A percentile compares a stretch with the other conserved stretches of the same genome.
These are phyloP conservation scores for Sciaenops ocellatus DNA, from an alignment of 2,797 vertebrate genomes.

Conservation along the genomic window DNA sequence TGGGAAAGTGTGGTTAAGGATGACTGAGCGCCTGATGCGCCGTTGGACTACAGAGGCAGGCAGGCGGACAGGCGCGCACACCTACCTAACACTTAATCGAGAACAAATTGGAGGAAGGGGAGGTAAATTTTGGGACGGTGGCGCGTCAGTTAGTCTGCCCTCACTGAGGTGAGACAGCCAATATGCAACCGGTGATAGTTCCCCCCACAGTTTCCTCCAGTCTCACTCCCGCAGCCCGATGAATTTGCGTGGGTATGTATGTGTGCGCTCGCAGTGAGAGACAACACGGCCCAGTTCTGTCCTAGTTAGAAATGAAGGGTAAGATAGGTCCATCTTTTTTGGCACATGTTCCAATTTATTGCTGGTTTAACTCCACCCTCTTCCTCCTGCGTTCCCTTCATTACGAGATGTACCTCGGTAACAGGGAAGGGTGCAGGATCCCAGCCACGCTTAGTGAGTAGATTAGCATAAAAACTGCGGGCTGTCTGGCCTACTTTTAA, in stretches of 20 bases:
- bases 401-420: slow-evolving; percentile 33
- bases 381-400: slow-evolving; percentile 8
- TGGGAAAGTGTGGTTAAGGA: slow-evolving; percentile 55
- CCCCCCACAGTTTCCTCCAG: slow-evolving; percentile 12
- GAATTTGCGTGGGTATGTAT: slow-evolving; percentile 5
- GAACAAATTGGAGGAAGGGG: slow-evolving; percentile 48
- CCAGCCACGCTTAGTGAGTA: slow-evolving; percentile 32
- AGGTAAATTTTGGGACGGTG: slow-evolving; percentile 3
- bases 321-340: slow-evolving; percentile 21
- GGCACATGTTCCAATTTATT: slow-evolving; percentile 36
- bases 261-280: background rate
- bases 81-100: slow-evolving; percentile 54
- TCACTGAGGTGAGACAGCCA: slow-evolving; percentile 66
- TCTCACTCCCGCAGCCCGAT: background rate
- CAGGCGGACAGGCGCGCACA: slow-evolving; percentile 13
- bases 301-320: slow-evolving; percentile 30
- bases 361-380: slow-evolving; percentile 16
- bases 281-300: slow-evolving; percentile 52
- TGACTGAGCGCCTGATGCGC: slow-evolving; percentile 39
- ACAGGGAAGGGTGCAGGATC: slow-evolving; percentile 17
- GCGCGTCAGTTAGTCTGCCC: slow-evolving; percentile 55
- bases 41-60: slow-evolving; percentile 22
- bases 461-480: slow-evolving; percentile 59
- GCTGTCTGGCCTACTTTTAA: slow-evolving; percentile 65
- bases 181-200: slow-evolving; percentile 1